Evolutionary conservation across 1,140 invertebrate species (phyloP).

Genomic region (Periplaneta americana): DNA sequence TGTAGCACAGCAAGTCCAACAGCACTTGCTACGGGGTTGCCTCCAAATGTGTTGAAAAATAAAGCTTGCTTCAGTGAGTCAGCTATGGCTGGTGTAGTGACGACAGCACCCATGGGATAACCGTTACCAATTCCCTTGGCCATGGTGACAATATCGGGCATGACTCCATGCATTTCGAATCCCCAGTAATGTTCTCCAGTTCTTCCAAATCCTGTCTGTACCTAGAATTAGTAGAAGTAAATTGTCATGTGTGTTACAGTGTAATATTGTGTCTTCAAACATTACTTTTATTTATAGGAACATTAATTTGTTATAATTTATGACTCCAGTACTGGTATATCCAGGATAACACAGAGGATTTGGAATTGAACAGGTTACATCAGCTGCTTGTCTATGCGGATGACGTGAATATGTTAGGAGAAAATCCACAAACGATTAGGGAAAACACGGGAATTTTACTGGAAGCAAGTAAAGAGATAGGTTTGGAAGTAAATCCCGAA

Average conservation of each 20-base stretch:
- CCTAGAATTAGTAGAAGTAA: constrained; percentile 46
- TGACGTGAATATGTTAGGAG: no score
- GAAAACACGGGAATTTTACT: no score
- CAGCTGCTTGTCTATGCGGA: no score
- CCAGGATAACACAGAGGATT: no score
- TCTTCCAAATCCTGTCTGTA: constrained; percentile 94
- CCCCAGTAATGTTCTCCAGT: constrained; percentile 95
- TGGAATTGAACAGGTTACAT: no score
- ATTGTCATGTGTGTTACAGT: neutral
- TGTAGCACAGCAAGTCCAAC: constrained; percentile 86
- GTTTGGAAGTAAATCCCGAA: no score
- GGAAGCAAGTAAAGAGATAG: no score
- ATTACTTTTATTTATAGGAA: neutral
- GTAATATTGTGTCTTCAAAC: neutral
- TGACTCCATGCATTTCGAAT: constrained; percentile 79
- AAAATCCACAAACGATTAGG: no score
- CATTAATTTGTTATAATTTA: no score
- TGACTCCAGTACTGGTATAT: neutral
- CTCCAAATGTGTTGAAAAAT: constrained; percentile 96
- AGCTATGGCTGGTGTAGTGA: constrained; percentile 84
- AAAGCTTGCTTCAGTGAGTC: constrained; percentile 62
- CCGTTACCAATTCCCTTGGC: constrained; percentile 91
- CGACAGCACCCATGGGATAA: constrained; percentile 90
- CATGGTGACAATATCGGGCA: constrained; percentile 90
- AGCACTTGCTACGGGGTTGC: constrained; percentile 85